Conservation (phyloP, 1,140 invertebrate species). For the Drosophila dunni region DNA sequence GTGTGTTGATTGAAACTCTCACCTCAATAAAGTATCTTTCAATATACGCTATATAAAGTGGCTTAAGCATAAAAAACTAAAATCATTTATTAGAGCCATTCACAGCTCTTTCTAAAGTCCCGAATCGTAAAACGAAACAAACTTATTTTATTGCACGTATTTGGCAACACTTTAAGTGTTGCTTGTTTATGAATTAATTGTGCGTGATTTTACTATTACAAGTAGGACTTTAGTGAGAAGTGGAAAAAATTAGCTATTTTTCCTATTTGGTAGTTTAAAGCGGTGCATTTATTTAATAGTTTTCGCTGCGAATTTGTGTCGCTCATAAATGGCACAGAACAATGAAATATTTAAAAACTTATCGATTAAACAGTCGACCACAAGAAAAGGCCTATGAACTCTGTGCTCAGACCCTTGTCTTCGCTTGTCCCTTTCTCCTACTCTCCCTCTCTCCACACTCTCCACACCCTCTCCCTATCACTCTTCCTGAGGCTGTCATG, state of each 20-base stretch:
- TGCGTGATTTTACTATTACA: not conserved
- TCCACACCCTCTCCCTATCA: not conserved
- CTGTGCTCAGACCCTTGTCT: not conserved
- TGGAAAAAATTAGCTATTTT: too few species aligned
- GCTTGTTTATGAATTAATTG: not conserved
- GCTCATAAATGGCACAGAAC: slow-evolving; percentile 23
- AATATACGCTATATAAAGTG: not conserved
- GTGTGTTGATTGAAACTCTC: slow-evolving; percentile 1
- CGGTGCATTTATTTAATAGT: too few species aligned
- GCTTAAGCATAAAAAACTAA: not conserved
- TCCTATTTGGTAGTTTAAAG: too few species aligned
- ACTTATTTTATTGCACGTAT: not conserved
- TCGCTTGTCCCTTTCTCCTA: not conserved
- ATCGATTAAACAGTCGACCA: slow-evolving; percentile 71
- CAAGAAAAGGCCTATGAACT: slow-evolving; percentile 5
- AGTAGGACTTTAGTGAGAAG: too few species aligned
- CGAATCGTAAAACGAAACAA: not conserved
- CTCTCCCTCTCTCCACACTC: not conserved
- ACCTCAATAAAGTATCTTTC: not conserved
- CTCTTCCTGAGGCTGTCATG: slow-evolving; percentile 22
- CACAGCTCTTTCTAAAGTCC: not conserved
- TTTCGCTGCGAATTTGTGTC: slow-evolving; percentile 1
- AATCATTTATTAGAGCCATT: not conserved
- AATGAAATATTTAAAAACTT: slow-evolving; percentile 40
- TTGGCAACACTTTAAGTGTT: not conserved